Evolutionary conservation across 30 jellyfish, hydroid and myxozoan species (phyloP).

Genomic region (Pelagia noctiluca): DNA sequence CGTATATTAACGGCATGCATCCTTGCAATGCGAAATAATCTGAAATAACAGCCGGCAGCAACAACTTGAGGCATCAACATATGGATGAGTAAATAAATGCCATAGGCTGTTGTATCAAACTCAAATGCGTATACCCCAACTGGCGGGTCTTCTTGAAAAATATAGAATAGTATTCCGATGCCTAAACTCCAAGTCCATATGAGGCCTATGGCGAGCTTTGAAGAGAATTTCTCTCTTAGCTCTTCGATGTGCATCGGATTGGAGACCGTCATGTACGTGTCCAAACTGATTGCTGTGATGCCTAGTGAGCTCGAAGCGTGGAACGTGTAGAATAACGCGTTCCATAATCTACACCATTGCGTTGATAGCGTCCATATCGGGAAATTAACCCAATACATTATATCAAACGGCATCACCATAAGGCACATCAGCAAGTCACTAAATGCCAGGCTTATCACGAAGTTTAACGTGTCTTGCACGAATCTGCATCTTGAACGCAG

Average conservation of each 20-base stretch:
- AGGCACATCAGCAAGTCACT: conserved; percentile 49
- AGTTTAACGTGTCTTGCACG: conserved; percentile 4
- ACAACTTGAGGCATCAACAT: conserved; percentile 35
- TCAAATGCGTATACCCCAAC: conserved; percentile 21
- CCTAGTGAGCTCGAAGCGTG: conserved; percentile 31
- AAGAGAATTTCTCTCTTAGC: background rate
- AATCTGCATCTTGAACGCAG: background rate
- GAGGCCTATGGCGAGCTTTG: background rate
- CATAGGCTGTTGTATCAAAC: conserved; percentile 25
- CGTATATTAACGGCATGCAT: conserved; percentile 38
- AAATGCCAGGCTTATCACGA: conserved; percentile 27
- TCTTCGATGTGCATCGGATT: conserved; percentile 1
- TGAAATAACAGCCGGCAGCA: conserved; percentile 28
- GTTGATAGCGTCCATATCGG: conserved; percentile 52
- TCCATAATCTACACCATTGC: conserved; percentile 43
- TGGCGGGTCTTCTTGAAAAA: conserved; percentile 46
- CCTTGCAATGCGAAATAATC: conserved; percentile 34
- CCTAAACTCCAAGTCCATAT: conserved; percentile 43
- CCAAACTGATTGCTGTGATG: conserved; percentile 35
- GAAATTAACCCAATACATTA: conserved; percentile 47
- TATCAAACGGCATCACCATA: conserved; percentile 59
- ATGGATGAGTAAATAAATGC: conserved; percentile 34
- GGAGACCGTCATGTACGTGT: conserved; percentile 44
- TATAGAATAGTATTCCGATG: conserved; percentile 23
- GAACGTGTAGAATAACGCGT: conserved; percentile 43